Base-by-base conservation (phyloP, 2,113 vertebrate species). In the Condylura cristata region DNA sequence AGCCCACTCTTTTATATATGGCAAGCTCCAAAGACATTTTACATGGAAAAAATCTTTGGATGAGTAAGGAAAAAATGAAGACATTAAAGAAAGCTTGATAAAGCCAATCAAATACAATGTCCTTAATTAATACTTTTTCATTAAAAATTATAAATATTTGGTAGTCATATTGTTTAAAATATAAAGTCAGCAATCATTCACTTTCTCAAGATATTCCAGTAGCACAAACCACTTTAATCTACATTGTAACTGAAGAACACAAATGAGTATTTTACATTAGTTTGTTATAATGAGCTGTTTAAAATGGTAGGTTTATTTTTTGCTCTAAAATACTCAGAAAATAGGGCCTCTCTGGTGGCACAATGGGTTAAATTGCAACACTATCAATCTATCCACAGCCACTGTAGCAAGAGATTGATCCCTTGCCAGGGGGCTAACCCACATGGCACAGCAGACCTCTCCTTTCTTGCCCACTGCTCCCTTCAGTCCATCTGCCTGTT, bases 141-240 rank as follows among this genome's bases (percentile, higher is more conserved):
- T 76, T 87, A 72, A 72, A 71, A 95, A 82, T 65, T 72, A 68
- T 28, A 1, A 72, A 68, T 37, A 78, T 28, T 65, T 80, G 30
- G 41, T 51, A 30, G 11, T 37, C 18, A 14, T 65, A 65, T 16
- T 63, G 5, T 41, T 48, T 46, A 92, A 20, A 48, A 26, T 70
- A 89, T 51, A 78, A 95, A 81, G 34, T 68, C 41, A 84, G 44
- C 85, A 96, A 90, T 75, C 34, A 76, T 18, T 26, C 9, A 80
- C 34, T 76, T 92, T 84, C 46, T 81, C n/a, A 93, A 87, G 9
- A 1, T 58, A 79, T 51, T 1, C 12, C 11, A 76, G 61, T 26
- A 46, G 22, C 70, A 63, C 82, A 26, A 79, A 74, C 11, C 22
- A 80, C 66, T 86, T 89, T 86, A 76, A 65, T 37, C 18, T 37